Evolutionary conservation across 2,113 vertebrate genomes (phyloP), one percentile per base, ranked within the genome.

Genomic region (Zosterops hypoxanthus): DNA sequence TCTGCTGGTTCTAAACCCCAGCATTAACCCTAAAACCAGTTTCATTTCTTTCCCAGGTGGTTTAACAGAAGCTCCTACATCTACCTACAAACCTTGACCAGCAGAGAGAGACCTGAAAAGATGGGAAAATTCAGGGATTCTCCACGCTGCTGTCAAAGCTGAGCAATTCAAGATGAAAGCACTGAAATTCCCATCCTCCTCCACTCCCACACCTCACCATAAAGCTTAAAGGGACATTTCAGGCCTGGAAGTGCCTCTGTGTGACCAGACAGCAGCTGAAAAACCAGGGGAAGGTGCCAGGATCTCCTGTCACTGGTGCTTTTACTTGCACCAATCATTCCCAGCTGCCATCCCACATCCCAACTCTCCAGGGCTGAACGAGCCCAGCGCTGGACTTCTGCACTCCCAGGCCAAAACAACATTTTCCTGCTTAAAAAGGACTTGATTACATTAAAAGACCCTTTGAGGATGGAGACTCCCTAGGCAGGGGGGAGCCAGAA

Each of bases 361-460:
- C 71, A 22, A 2, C 8, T 73, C 68, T 82, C 28, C 44, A 23
- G 20, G 61, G 65, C 49, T 25, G 41, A 70, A 36, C 0, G 0
- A 83, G 80, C 34, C 77, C 69, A 75, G 69, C 24, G 7, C 33
- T 26, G 90, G 75, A 76, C 53, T 76, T 33, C 0, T 0, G 4
- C 14, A 26, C 9, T 4, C 46, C 42, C 28, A 47, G 46, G 55
- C 59, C 66, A 61, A 50, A 90, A 12, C 42, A 83, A 11, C 6
- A 9, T 52, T 93, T 93, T 86, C 28, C 26, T 13, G 16, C 26
- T 86, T 80, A 10, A 81, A 92, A 86, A 86, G 47, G 44, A 23
- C 33, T 85, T 78, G 87, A 94, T 88, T 78, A 16, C 28, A 81
- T 75, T 94, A 91, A 88, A 92, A 94, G 82, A 81, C 25, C 72